A percentile compares a stretch with the other conserved stretches of the same genome.
Conservation (phyloP, 2,888 invertebrate genomes). For the Apoda limacodes region DNA sequence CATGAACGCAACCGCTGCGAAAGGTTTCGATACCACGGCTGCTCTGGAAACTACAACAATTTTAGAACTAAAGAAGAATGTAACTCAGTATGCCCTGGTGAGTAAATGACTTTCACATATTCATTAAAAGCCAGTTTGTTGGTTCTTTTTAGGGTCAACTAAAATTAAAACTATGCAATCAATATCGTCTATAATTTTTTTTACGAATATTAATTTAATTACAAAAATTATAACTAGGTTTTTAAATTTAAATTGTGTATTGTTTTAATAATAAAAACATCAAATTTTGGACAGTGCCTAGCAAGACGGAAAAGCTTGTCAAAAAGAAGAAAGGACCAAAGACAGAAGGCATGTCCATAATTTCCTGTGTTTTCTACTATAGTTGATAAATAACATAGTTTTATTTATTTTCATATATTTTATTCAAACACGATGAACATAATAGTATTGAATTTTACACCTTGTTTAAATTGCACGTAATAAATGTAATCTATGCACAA, state of each 20-base stretch:
- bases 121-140: background rate
- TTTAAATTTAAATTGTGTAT: background rate
- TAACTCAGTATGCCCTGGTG: conserved; percentile 83
- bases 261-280: conserved; percentile 5
- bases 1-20: conserved; percentile 82
- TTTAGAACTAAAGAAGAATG: conserved; percentile 85
- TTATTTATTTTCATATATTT: background rate
- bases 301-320: conserved; percentile 28
- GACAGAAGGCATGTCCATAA: conserved; percentile 45
- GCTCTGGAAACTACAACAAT: conserved; percentile 86
- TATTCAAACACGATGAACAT: background rate
- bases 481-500: too few species aligned
- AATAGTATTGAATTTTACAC: too few species aligned
- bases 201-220: background rate
- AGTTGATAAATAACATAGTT: conserved; percentile 3
- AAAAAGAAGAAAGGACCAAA: conserved; percentile 26
- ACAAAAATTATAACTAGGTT: background rate
- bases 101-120: conserved; percentile 11
- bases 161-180: background rate
- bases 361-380: conserved; percentile 9
- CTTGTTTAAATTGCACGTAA: too few species aligned
- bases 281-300: conserved; percentile 41
- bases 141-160: background rate
- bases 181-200: conserved; percentile 1
- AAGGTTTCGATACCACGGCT: conserved; percentile 76